Conservation (phyloP, 2,888 invertebrate genomes). For the Pristionchus mayeri region DNA sequence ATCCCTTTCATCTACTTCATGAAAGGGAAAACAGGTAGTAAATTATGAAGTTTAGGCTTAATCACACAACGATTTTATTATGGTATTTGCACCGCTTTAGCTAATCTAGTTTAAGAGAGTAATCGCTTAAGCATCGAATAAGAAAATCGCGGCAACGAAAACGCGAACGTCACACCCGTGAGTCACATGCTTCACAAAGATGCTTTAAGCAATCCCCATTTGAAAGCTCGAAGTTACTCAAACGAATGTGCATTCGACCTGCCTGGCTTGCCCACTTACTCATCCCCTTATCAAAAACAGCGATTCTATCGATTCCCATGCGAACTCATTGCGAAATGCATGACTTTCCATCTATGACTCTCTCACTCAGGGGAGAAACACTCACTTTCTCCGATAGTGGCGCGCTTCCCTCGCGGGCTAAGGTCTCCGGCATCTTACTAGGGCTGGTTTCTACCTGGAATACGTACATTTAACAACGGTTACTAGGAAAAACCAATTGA, state of each 20-base stretch:
- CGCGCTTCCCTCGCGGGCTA: slow-evolving; percentile 12
- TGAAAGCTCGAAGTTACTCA: too few relatives aligned
- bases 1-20: too few relatives aligned
- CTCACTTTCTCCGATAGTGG: slow-evolving; percentile 21
- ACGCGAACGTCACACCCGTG: too few relatives aligned
- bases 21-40: too few relatives aligned
- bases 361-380: neutral
- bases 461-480: neutral
- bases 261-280: neutral
- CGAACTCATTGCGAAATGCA: slow-evolving; percentile 46
- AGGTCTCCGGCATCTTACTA: neutral
- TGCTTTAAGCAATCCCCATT: too few relatives aligned
- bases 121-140: too few relatives aligned
- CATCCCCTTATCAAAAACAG: neutral
- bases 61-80: too few relatives aligned
- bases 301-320: neutral
- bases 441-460: slow-evolving; percentile 6
- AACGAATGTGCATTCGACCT: neutral
- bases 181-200: too few relatives aligned
- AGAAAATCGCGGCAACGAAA: too few relatives aligned
- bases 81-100: too few relatives aligned
- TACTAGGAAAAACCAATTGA: neutral
- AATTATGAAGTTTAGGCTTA: too few relatives aligned
- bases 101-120: too few relatives aligned
- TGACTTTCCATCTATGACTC: neutral